Evolutionary conservation across 2,888 invertebrate genomes (phyloP), one percentile per base, ranked within the genome.

Genomic region (Pasiphila rectangulata): DNA sequence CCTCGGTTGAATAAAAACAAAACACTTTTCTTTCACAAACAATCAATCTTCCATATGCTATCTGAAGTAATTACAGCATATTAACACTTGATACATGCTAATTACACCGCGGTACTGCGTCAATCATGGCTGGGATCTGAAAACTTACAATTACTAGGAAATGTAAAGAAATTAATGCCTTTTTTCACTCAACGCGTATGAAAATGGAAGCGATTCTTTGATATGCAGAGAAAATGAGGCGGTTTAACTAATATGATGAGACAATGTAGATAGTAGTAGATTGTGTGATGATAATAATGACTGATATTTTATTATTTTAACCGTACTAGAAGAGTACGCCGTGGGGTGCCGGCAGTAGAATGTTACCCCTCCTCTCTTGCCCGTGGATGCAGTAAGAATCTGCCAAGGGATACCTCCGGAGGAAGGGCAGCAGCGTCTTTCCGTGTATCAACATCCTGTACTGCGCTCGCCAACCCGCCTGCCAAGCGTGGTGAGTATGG

Each of bases 101-200:
- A 79, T 77, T 78, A 79, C 68, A 63, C 67, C 68, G 68, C 69
- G 64, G 70, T 68, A 63, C 62, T 57, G 67, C 81, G 81, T 82
- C 71, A 82, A 82, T 83, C 82, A 81, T 59, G 52, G 57, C 64
- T 57, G 62, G 61, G 63, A 69, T 73, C 60, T 63, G 63, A 67
- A 59, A 58, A 56, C 55, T 63, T 59, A 64, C 67, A 69, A 73
- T 75, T 75, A 72, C 63, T 61, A 24, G 43, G 61, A 63, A 67
- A 64, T 63, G 45, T 61, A 45, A 49, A 51, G 53, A 63, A 61
- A 64, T 61, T 62, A 60, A 49, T 37, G 51, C 45, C 56, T 62
- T 63, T 30, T 64, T 56, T 51, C 40, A 54, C 46, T 38, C 45
- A 17, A 24, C 37, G 42, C 35, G 20, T 15, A 5, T 29, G 16